These are phyloP conservation scores for Jacana jacana DNA, from an alignment of 2,113 vertebrate species.

Conservation along the genomic window DNA sequence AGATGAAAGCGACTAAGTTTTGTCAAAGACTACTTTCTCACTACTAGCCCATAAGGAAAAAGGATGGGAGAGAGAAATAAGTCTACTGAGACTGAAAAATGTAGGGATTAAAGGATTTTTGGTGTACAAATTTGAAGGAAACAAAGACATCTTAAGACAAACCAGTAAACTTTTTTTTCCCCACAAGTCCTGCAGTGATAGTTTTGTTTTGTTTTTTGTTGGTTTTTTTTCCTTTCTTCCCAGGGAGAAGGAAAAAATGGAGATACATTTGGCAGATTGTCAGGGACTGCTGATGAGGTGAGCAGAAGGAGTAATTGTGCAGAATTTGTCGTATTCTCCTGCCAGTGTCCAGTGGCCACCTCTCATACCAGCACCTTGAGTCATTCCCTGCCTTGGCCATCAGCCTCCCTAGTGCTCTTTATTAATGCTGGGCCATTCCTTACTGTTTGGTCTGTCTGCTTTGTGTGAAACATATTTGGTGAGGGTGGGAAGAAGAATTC, in stretches of 20 bases:
- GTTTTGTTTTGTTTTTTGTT: background rate
- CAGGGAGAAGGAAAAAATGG: background rate
- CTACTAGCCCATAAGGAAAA: background rate
- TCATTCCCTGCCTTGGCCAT: background rate
- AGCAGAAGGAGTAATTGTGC: background rate
- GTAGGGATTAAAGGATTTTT: background rate
- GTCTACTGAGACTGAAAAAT: background rate
- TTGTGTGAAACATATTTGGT: background rate
- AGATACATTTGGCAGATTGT: background rate
- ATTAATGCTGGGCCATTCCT: background rate
- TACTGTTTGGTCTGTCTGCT: background rate
- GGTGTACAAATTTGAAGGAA: background rate
- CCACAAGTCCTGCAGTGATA: background rate
- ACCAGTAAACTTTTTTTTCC: background rate
- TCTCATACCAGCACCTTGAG: background rate
- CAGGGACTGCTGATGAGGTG: background rate
- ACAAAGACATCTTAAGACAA: background rate
- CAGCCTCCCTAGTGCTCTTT: accelerated
- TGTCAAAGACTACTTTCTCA: background rate
- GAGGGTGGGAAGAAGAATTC: background rate
- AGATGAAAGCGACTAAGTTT: background rate
- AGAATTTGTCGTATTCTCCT: background rate
- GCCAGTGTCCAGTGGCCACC: background rate
- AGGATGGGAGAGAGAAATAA: background rate
- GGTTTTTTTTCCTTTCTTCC: background rate